Conservation (phyloP, 2,113 vertebrate species). For the Psittacus erithacus region DNA sequence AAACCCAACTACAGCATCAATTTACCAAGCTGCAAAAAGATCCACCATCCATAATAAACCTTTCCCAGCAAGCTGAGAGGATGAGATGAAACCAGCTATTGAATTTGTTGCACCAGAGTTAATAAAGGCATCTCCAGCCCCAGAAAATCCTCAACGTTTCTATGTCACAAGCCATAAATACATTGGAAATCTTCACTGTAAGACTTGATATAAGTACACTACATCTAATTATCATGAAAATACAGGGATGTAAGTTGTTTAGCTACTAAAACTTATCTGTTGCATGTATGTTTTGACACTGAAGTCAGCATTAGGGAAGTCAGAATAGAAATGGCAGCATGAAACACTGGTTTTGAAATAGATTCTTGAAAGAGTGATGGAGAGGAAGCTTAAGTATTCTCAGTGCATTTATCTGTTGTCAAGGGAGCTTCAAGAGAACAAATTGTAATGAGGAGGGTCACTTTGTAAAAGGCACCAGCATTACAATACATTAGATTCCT, state of each 20-base stretch:
- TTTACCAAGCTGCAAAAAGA: not conserved
- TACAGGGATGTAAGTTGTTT: not conserved
- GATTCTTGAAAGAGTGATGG: not conserved
- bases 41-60: not conserved
- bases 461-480: constrained; percentile 57
- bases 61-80: not conserved
- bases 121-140: not conserved
- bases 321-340: not conserved
- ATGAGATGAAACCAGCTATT: not conserved
- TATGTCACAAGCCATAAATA: not conserved
- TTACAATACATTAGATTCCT: constrained; percentile 53
- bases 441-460: constrained; percentile 52
- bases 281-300: not conserved
- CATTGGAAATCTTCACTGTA: not conserved
- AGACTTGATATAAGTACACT: not conserved
- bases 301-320: not conserved
- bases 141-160: not conserved
- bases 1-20: not conserved
- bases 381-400: constrained; percentile 44
- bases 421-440: constrained; percentile 48
- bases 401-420: constrained; percentile 24
- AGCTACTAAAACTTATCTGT: not conserved
- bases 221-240: not conserved
- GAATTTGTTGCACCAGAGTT: not conserved
- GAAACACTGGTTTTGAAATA: constrained; percentile 24